A percentile compares a stretch with the other conserved stretches of the same genome.
Conservation (phyloP, 1,140 invertebrate species). For the Nymphalis io region DNA sequence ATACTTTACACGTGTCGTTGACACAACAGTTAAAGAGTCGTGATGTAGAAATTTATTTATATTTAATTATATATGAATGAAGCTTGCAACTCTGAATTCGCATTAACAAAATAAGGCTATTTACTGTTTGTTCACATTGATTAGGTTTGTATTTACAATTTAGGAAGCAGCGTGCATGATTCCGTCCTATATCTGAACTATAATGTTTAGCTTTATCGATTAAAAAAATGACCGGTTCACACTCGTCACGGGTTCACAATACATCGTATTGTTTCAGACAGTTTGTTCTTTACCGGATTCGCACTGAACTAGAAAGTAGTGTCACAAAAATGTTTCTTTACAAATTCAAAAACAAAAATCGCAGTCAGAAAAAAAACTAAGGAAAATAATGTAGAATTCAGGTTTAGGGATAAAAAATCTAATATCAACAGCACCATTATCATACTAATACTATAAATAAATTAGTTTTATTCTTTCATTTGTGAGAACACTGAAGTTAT, state of each 20-base stretch:
- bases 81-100: neutral
- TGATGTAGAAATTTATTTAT: neutral
- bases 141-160: conserved; percentile 60
- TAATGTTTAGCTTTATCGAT: conserved; percentile 67
- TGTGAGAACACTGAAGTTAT: no score
- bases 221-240: conserved; percentile 69
- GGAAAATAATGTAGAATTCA: no score
- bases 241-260: conserved; percentile 70
- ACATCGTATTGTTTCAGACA: conserved; percentile 65
- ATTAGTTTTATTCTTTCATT: no score
- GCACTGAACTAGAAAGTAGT: conserved; percentile 35
- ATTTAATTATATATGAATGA: neutral
- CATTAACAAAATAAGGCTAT: neutral
- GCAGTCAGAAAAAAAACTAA: no score
- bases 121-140: conserved; percentile 28
- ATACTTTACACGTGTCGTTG: conserved; percentile 30
- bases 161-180: conserved; percentile 58
- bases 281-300: conserved; percentile 49
- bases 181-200: conserved; percentile 71
- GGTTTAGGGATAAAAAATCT: no score
- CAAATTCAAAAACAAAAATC: no score
- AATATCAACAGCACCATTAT: no score
- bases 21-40: neutral
- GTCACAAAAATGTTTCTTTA: neutral
- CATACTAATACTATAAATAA: no score